Evolutionary conservation across 2,888 invertebrate genomes (phyloP).

Genomic region (Epistrophella euchroma): DNA sequence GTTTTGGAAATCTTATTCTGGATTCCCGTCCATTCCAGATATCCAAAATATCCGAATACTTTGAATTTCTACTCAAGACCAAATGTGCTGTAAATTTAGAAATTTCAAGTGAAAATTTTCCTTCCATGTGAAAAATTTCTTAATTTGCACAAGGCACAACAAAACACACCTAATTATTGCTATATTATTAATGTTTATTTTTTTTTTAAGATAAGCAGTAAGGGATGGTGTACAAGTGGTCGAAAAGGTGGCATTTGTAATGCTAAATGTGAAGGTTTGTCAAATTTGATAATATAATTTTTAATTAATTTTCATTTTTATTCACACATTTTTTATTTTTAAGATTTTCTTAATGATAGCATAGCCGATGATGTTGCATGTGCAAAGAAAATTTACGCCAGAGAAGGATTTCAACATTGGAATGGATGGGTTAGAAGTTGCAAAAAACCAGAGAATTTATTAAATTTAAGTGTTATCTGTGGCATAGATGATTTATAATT

Average conservation of each 20-base stretch:
- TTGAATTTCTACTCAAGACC: too few species aligned
- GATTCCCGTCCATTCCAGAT: too few species aligned
- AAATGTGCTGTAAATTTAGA: too few species aligned
- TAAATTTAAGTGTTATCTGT: slow-evolving; percentile 65
- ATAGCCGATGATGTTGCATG: slow-evolving; percentile 86
- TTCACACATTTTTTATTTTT: slow-evolving; percentile 31
- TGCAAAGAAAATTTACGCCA: slow-evolving; percentile 86
- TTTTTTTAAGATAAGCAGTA: slow-evolving; percentile 87
- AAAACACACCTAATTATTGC: too few species aligned
- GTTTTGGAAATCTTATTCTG: too few species aligned
- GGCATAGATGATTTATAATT: slow-evolving; percentile 53
- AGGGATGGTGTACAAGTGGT: slow-evolving; percentile 88
- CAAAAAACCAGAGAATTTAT: slow-evolving; percentile 48
- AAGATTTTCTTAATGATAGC: slow-evolving; percentile 87
- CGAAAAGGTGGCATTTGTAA: slow-evolving; percentile 87
- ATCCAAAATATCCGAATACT: too few species aligned
- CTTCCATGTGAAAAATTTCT: too few species aligned
- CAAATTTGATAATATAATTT: too few species aligned
- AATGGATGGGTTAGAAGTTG: slow-evolving; percentile 65
- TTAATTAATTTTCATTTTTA: not conserved
- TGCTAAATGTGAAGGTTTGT: slow-evolving; percentile 88
- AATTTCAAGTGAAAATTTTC: too few species aligned
- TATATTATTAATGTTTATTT: too few species aligned
- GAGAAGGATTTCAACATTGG: slow-evolving; percentile 84
- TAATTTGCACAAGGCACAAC: too few species aligned